These are phyloP conservation scores for Dioctria rufipes DNA, from an alignment of 2,888 invertebrate genomes.

Conservation along the genomic window DNA sequence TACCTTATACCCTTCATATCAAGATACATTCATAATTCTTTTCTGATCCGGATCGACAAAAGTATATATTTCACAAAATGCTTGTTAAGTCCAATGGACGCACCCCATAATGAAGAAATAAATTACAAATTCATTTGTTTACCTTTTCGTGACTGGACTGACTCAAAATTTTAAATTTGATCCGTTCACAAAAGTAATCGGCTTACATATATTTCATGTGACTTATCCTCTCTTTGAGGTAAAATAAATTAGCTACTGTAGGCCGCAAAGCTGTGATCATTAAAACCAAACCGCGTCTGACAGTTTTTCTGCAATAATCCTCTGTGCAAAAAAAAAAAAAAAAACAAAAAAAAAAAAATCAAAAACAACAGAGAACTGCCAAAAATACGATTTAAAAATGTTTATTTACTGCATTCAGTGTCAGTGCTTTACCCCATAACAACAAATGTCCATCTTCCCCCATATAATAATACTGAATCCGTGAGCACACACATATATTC, in stretches of 20 bases:
- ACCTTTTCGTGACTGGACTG: neutral
- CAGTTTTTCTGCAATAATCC: constrained; percentile 32
- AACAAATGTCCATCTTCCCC: constrained; percentile 33
- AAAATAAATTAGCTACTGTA: constrained; percentile 39
- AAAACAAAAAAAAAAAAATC: neutral
- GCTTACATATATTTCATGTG: constrained; percentile 2
- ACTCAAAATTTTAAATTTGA: neutral
- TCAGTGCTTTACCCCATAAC: constrained; percentile 40
- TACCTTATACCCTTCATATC: too few relatives aligned
- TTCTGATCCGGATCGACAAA: too few relatives aligned
- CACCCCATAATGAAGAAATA: neutral
- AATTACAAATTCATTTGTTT: neutral
- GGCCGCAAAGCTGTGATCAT: constrained; percentile 33
- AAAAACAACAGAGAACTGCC: neutral
- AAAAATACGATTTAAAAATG: constrained; percentile 12
- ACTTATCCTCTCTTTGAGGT: constrained; percentile 1
- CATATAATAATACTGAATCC: neutral
- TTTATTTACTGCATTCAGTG: constrained; percentile 29
- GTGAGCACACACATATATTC: neutral
- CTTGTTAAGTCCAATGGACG: too few relatives aligned
- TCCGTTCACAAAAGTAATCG: constrained; percentile 22
- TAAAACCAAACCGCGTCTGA: constrained; percentile 13
- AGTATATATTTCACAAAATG: too few relatives aligned
- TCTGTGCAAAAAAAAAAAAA: neutral
- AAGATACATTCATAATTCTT: too few relatives aligned